A percentile compares a stretch with the other conserved stretches of the same genome.
These are phyloP conservation scores for Hippopotamyrus pictus DNA, from an alignment of 2,797 vertebrate species.

Conservation along the genomic window DNA sequence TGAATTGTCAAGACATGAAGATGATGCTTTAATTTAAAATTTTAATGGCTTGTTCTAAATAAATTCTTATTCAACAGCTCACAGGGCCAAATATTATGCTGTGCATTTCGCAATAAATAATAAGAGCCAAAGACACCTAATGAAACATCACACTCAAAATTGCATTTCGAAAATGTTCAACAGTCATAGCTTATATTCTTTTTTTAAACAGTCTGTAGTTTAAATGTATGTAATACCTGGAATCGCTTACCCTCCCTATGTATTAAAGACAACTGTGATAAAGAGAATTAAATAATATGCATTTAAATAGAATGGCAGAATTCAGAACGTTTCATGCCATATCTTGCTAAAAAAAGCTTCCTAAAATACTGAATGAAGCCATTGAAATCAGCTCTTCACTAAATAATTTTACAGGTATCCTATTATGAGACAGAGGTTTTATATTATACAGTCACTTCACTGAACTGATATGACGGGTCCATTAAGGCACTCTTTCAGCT, in stretches of 20 bases:
- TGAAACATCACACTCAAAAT: background rate
- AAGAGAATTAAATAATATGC: background rate
- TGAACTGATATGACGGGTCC: slow-evolving; percentile 81
- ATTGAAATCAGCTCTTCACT: slow-evolving; percentile 63
- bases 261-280: background rate
- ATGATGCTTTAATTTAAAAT: background rate
- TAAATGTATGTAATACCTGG: background rate
- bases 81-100: background rate
- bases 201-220: background rate
- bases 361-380: slow-evolving; percentile 48
- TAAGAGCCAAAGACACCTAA: background rate
- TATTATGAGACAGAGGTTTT: slow-evolving; percentile 78
- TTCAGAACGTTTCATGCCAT: background rate
- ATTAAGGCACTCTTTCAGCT: slow-evolving; percentile 82
- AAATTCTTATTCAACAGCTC: background rate
- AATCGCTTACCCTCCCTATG: background rate
- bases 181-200: background rate
- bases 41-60: background rate
- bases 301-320: background rate
- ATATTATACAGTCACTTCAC: slow-evolving; percentile 65
- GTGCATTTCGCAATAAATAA: background rate
- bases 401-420: slow-evolving; percentile 84
- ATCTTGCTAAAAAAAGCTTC: background rate
- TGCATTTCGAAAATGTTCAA: background rate
- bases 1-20: background rate